phyloP scores from a whole-genome alignment of 2,888 invertebrate genomes.

The Candidula unifasciata region DNA sequence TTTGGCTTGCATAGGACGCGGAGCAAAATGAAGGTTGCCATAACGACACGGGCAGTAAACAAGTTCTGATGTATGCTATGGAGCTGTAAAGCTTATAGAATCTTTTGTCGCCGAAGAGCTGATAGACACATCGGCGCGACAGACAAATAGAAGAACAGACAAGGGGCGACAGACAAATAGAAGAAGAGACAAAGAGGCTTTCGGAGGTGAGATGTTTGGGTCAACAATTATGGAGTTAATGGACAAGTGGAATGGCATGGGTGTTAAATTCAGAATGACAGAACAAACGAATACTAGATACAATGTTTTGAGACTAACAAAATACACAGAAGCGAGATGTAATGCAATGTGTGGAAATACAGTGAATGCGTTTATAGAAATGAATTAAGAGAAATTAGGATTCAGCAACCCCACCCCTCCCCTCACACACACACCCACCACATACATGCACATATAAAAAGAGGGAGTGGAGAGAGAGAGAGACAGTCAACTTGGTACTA shows the following conservation, averaged over 20 bases:
- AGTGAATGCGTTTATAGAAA: not conserved
- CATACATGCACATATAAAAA: too few species aligned
- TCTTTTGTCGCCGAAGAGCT: too few species aligned
- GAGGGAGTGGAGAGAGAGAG: not conserved
- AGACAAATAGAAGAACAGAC: not conserved
- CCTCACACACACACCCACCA: too few species aligned
- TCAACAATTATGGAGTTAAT: not conserved
- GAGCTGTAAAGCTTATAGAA: too few species aligned
- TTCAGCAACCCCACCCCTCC: too few species aligned
- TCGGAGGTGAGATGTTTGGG: not conserved
- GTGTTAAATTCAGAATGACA: not conserved
- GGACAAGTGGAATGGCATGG: not conserved
- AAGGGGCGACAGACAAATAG: not conserved
- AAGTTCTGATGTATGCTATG: too few species aligned
- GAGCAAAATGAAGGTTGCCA: too few species aligned
- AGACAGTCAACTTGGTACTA: not conserved
- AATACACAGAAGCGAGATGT: too few species aligned
- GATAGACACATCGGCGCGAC: not conserved
- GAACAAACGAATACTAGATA: not conserved
- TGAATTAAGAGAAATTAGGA: not conserved
- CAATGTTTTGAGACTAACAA: too few species aligned
- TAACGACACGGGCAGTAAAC: too few species aligned
- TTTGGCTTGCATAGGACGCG: too few species aligned
- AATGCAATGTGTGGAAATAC: not conserved
- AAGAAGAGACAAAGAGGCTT: not conserved